Evolutionary conservation across 2,888 invertebrate species (phyloP).

Genomic region (Vanessa cardui): DNA sequence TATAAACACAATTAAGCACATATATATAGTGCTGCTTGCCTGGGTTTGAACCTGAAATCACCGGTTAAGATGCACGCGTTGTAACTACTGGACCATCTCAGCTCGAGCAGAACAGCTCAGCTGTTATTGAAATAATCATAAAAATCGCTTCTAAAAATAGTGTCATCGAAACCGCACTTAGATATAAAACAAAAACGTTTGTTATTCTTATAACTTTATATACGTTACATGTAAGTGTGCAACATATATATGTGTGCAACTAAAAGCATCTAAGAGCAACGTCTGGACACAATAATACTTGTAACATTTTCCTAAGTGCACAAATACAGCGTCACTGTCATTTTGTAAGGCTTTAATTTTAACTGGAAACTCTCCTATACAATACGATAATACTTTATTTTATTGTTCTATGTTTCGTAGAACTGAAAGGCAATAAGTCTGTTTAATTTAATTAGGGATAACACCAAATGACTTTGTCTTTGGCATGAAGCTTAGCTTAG

Average conservation of each 20-base stretch:
- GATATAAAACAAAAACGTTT: not conserved
- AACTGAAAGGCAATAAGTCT: too few relatives aligned
- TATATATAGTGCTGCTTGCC: too few relatives aligned
- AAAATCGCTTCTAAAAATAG: too few relatives aligned
- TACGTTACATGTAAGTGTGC: not conserved
- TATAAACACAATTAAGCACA: too few relatives aligned
- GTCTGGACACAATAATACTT: slow-evolving; percentile 19
- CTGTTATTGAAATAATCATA: too few relatives aligned
- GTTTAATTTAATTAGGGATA: too few relatives aligned
- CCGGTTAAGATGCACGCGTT: too few relatives aligned
- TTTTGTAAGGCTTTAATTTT: not conserved
- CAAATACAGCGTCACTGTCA: not conserved
- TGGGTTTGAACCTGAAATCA: too few relatives aligned
- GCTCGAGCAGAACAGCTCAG: too few relatives aligned
- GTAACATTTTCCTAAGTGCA: slow-evolving; percentile 22
- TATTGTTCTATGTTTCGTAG: not conserved
- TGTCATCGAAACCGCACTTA: not conserved
- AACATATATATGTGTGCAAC: slow-evolving; percentile 36
- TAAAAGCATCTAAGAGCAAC: slow-evolving; percentile 37
- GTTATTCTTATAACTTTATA: not conserved
- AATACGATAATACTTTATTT: not conserved
- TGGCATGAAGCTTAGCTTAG: too few relatives aligned
- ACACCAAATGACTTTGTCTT: too few relatives aligned
- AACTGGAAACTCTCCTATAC: not conserved
- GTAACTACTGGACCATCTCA: too few relatives aligned